Evolutionary conservation across 2,888 invertebrate genomes (phyloP).

Genomic region (Callimorpha dominula): DNA sequence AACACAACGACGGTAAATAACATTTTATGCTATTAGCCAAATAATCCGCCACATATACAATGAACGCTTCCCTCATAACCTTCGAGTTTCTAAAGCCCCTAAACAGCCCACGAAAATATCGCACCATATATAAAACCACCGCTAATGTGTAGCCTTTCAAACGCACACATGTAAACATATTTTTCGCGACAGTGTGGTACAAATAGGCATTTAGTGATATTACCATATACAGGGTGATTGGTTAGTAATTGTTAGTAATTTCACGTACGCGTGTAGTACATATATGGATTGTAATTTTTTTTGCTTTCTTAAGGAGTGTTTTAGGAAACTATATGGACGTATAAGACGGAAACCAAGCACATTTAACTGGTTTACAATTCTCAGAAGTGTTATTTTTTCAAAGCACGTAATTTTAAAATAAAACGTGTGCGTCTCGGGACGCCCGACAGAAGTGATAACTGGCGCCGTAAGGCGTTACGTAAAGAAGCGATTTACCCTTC

Average conservation of each 20-base stretch:
- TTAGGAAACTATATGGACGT: background rate
- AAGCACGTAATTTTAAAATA: too few species aligned
- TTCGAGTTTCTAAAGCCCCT: slow-evolving; percentile 23
- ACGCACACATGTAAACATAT: slow-evolving; percentile 18
- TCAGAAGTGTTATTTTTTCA: background rate
- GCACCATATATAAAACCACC: slow-evolving; percentile 7
- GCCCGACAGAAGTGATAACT: too few species aligned
- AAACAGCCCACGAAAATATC: slow-evolving; percentile 18
- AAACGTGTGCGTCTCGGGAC: too few species aligned
- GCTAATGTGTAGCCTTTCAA: slow-evolving; percentile 11
- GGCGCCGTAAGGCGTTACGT: too few species aligned
- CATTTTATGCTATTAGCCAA: slow-evolving; percentile 13
- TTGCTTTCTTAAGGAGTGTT: background rate
- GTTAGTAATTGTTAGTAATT: background rate
- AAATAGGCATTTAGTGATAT: slow-evolving; percentile 9
- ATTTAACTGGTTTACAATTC: background rate
- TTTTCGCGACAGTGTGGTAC: slow-evolving; percentile 16
- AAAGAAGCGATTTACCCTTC: too few species aligned
- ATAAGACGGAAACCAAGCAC: background rate
- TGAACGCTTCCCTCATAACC: slow-evolving; percentile 19
- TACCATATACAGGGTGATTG: slow-evolving; percentile 13
- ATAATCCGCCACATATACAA: slow-evolving; percentile 12
- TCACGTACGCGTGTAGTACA: too few species aligned
- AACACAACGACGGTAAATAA: background rate
- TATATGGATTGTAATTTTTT: background rate